Conservation (phyloP, 2,888 invertebrate genomes). For the Limnephilus marmoratus region DNA sequence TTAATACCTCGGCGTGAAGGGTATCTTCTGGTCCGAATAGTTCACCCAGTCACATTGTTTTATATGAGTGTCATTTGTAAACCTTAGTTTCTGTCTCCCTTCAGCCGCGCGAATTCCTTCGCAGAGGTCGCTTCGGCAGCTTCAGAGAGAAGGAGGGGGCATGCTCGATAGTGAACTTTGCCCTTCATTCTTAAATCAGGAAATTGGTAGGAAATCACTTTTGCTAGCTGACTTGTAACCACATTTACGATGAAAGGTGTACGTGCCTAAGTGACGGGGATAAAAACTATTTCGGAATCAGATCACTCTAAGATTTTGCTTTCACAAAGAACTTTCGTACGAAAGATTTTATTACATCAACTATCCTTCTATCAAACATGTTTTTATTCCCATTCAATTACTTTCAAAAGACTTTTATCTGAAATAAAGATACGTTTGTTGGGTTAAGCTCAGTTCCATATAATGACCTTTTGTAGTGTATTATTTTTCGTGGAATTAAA, state of each 20-base stretch:
- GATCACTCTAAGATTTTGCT: background rate
- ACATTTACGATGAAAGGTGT: conserved; percentile 37
- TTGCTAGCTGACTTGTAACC: conserved; percentile 35
- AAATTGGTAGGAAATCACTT: conserved; percentile 55
- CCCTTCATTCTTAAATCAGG: conserved; percentile 45
- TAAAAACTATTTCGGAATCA: conserved; percentile 15
- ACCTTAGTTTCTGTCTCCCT: conserved; percentile 3
- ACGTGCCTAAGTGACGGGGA: conserved; percentile 31
- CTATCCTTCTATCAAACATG: conserved; percentile 1
- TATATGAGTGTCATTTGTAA: conserved; percentile 47
- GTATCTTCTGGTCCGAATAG: conserved; percentile 25
- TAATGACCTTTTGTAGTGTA: background rate
- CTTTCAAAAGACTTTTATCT: background rate
- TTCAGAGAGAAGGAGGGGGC: background rate
- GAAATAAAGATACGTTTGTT: background rate
- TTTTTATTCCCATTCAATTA: background rate
- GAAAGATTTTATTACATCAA: conserved; percentile 7
- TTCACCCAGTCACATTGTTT: conserved; percentile 49
- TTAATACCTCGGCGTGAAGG: background rate
- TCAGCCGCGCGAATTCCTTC: conserved; percentile 22
- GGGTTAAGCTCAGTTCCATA: background rate
- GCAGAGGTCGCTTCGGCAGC: background rate
- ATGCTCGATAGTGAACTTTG: background rate
- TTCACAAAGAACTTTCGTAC: background rate
- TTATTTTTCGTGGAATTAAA: background rate